A percentile compares a stretch with the other conserved stretches of the same genome.
These are phyloP conservation scores for Musca vetustissima DNA, from an alignment of 1,140 invertebrate genomes.

Conservation along the genomic window DNA sequence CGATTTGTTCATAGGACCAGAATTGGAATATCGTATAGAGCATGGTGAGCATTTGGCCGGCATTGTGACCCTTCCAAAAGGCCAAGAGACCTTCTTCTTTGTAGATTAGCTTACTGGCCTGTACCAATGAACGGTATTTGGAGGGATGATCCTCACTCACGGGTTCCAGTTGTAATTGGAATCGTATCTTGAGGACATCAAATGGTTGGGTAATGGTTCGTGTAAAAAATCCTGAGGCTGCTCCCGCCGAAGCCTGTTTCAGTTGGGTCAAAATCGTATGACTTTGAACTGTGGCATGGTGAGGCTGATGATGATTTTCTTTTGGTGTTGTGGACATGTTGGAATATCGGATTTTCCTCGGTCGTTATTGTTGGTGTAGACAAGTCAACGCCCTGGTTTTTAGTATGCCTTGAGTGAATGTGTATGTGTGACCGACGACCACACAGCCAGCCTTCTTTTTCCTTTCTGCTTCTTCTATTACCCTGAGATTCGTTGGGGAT, in stretches of 20 bases:
- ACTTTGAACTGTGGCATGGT: conserved; percentile 5
- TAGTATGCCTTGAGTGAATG: too few species aligned
- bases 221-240: conserved; percentile 74
- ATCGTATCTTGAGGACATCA: conserved; percentile 95
- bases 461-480: too few species aligned
- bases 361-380: background rate
- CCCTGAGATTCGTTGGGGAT: too few species aligned
- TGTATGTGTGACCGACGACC: too few species aligned
- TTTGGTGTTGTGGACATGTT: conserved; percentile 18
- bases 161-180: conserved; percentile 95
- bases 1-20: conserved; percentile 62
- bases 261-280: conserved; percentile 24
- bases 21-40: conserved; percentile 82
- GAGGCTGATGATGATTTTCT: background rate
- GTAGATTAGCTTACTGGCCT: conserved; percentile 73
- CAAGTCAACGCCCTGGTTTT: background rate
- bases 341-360: background rate
- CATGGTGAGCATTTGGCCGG: conserved; percentile 87
- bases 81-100: conserved; percentile 83
- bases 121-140: conserved; percentile 81
- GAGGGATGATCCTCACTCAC: conserved; percentile 59
- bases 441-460: too few species aligned
- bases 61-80: conserved; percentile 92
- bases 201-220: conserved; percentile 81
- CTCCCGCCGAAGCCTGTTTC: conserved; percentile 67